phyloP scores from a whole-genome alignment of 2,888 invertebrate species.

The Limenitis arthemis region DNA sequence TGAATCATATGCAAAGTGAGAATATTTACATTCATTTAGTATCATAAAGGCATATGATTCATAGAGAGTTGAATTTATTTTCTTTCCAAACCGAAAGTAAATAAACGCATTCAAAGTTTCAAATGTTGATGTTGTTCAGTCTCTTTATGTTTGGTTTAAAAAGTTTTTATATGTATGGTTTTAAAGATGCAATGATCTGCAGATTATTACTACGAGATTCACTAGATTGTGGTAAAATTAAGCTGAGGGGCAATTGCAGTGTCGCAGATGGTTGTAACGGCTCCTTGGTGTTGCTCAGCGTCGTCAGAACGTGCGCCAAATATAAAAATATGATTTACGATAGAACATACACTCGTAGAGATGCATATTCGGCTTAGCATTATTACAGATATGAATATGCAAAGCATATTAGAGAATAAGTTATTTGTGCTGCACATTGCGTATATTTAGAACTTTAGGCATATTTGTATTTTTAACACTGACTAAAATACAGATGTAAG shows the following conservation, averaged over 20 bases:
- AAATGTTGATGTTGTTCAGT: too few relatives aligned
- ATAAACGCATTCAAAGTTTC: background rate
- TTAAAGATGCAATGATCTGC: background rate
- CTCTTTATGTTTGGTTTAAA: too few relatives aligned
- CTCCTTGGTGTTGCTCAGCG: constrained; percentile 38
- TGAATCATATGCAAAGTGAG: constrained; percentile 15
- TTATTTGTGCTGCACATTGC: background rate
- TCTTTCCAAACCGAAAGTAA: constrained; percentile 16
- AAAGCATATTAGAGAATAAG: constrained; percentile 10
- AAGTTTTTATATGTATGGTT: too few relatives aligned
- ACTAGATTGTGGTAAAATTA: constrained; percentile 60
- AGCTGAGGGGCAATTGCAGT: constrained; percentile 56
- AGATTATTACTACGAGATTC: constrained; percentile 34
- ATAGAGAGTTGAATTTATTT: constrained; percentile 13
- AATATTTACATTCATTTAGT: constrained; percentile 11
- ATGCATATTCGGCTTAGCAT: constrained; percentile 45
- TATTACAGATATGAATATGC: constrained; percentile 33
- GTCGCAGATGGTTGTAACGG: constrained; percentile 65
- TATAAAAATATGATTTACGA: constrained; percentile 65
- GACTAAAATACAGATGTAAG: background rate
- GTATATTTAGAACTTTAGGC: background rate
- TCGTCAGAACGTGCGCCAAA: constrained; percentile 47
- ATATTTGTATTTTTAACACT: background rate
- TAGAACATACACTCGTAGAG: constrained; percentile 35
- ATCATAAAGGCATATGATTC: background rate